Conservation (phyloP, 1,140 invertebrate genomes). For the Meteorus sp. region DNA sequence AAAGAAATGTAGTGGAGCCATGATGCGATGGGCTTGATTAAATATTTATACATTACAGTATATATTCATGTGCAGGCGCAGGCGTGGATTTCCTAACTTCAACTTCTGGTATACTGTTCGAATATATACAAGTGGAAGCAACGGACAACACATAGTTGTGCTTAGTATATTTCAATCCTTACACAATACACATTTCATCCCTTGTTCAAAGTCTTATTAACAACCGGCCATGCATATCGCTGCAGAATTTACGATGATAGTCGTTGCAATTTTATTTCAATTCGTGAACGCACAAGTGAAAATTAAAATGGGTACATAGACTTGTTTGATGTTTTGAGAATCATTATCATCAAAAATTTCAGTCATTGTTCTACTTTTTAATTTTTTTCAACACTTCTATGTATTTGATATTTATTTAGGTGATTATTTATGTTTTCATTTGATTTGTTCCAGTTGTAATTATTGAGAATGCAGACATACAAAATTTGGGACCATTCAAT, state of each 20-base stretch:
- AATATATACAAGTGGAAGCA: neutral
- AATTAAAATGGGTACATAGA: slow-evolving; percentile 1
- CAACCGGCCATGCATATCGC: neutral
- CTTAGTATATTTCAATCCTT: neutral
- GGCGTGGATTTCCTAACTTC: slow-evolving; percentile 36
- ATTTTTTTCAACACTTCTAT: neutral
- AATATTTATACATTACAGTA: slow-evolving; percentile 46
- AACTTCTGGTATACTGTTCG: neutral
- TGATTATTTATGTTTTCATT: slow-evolving; percentile 10
- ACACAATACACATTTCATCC: too few relatives aligned
- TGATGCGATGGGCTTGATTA: slow-evolving; percentile 44
- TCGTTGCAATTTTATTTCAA: neutral
- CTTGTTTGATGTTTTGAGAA: neutral
- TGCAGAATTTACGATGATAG: neutral
- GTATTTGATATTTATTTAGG: slow-evolving; percentile 2
- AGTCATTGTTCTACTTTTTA: neutral
- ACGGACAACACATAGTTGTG: neutral
- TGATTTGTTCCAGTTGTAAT: slow-evolving; percentile 45
- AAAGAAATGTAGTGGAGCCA: too few relatives aligned
- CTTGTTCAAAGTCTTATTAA: too few relatives aligned
- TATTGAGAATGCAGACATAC: slow-evolving; percentile 41
- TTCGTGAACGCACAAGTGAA: neutral
- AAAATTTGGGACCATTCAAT: slow-evolving; percentile 39
- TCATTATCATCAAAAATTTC: neutral
- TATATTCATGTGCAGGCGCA: slow-evolving; percentile 37